A percentile compares a stretch with the other conserved stretches of the same genome.
Evolutionary conservation across 1,140 invertebrate species (phyloP).

Genomic region (Idris sp.): DNA sequence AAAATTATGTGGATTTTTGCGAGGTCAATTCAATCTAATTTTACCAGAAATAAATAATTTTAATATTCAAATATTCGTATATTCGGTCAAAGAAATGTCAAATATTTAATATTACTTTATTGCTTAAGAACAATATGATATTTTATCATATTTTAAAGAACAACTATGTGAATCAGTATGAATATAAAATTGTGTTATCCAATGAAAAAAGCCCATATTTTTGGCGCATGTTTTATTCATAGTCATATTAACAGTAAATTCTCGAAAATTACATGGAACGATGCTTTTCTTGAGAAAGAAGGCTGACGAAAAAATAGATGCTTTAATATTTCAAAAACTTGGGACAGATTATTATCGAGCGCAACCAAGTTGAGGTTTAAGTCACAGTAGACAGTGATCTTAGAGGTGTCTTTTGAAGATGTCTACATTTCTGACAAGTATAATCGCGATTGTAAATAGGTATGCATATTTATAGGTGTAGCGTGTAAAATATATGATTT

Average conservation of each 20-base stretch:
- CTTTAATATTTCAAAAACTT: conserved; percentile 51
- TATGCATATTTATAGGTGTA: too few species aligned
- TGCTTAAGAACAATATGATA: too few species aligned
- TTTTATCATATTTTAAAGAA: too few species aligned
- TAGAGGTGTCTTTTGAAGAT: conserved; percentile 44
- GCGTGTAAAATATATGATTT: conserved; percentile 60
- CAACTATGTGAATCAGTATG: too few species aligned
- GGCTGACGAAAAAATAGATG: conserved; percentile 27
- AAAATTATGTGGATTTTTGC: too few species aligned
- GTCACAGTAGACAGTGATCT: conserved; percentile 55
- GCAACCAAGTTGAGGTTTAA: conserved; percentile 21
- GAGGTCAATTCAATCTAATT: too few species aligned
- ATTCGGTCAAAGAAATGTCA: too few species aligned
- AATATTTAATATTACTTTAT: too few species aligned
- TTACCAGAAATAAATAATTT: too few species aligned
- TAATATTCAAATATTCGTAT: too few species aligned
- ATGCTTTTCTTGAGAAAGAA: conserved; percentile 12
- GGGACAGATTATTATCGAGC: conserved; percentile 8
- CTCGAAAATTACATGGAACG: conserved; percentile 6
- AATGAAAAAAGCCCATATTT: too few species aligned
- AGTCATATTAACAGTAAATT: conserved; percentile 30
- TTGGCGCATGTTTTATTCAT: conserved; percentile 33
- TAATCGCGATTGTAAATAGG: conserved; percentile 61
- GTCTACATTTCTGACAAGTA: conserved; percentile 43
- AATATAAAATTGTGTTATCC: too few species aligned